Base-by-base conservation (phyloP, 64 coral and sea anemone genomes). In the Porites australiensis region DNA sequence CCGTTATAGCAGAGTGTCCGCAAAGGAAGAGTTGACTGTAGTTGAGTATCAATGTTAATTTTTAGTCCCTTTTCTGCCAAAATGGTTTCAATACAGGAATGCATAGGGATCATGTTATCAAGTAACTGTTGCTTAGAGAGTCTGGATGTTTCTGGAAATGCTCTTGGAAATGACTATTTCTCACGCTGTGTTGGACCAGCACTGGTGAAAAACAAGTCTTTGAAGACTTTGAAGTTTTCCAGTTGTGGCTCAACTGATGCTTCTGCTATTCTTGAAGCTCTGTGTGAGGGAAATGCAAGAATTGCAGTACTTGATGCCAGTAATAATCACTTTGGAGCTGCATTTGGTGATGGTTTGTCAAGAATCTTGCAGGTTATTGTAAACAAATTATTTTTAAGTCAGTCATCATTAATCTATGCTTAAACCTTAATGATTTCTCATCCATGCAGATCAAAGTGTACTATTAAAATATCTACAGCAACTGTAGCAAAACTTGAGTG, bases 101-200 rank as follows among this genome's bases (percentile, higher is more conserved):
- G 75, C 12, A 27, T 87, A 81, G 93, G 66, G 27, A 57, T 71
- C 3, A 95, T 95, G 93, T 16, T 95, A 46, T 80, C 82, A 9
- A 58, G 47, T 20, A 95, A 95, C 52, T 70, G 50, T 44, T 47
- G 61, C 52, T 52, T 95, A 75, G 93, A 95, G 55, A 68, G 19
- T 12, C 82, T 95, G 74, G 88, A 95, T 73, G 93, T 95, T 1
- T 95, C 93, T 8, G 93, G 93, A 14, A 95, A 95, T 77, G 86
- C 60, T 37, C 83, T 95, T 47, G 93, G 93, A n/a, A 95, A 80
- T 59, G 93, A 95, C 61, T 95, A 95, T 49, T 95, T 95, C 59
- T 95, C 93, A 7, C 88, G 93, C 15, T 95, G 93, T 62, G 82
- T 91, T 53, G 93, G 93, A 9, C 93, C 93, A 73, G 82, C 93